phyloP scores from a whole-genome alignment of 2,888 invertebrate genomes.

The Drosophila nigricruria region DNA sequence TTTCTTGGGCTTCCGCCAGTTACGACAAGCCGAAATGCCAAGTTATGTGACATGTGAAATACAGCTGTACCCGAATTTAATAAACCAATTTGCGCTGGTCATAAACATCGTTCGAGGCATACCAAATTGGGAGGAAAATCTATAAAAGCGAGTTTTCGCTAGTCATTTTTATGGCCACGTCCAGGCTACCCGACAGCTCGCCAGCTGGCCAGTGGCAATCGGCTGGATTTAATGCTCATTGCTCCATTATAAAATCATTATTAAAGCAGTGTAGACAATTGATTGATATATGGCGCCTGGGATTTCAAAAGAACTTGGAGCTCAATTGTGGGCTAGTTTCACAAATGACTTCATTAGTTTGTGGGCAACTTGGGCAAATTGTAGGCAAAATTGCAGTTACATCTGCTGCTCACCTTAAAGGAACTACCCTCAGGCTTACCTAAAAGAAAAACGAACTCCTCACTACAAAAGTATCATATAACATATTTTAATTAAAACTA shows the following conservation, averaged over 20 bases:
- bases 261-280: slow-evolving; percentile 53
- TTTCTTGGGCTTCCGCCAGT: neutral
- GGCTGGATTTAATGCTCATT: slow-evolving; percentile 40
- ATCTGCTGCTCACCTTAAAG: slow-evolving; percentile 26
- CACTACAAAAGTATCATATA: slow-evolving; percentile 56
- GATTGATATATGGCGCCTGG: slow-evolving; percentile 67
- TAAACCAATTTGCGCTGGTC: slow-evolving; percentile 69
- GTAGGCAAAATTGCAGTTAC: slow-evolving; percentile 2
- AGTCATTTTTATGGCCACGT: slow-evolving; percentile 31
- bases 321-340: slow-evolving; percentile 31
- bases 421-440: slow-evolving; percentile 4
- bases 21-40: slow-evolving; percentile 43
- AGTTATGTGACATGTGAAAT: slow-evolving; percentile 59
- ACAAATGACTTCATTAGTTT: slow-evolving; percentile 51
- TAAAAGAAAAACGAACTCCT: neutral
- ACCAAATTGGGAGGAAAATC: slow-evolving; percentile 18
- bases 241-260: slow-evolving; percentile 64
- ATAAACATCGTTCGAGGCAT: slow-evolving; percentile 65
- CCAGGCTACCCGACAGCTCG: too few species aligned
- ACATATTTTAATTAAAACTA: slow-evolving; percentile 59
- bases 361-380: slow-evolving; percentile 7
- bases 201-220: slow-evolving; percentile 48
- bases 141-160: slow-evolving; percentile 16
- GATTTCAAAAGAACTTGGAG: neutral
- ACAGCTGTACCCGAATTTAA: slow-evolving; percentile 50